phyloP scores from a whole-genome alignment of 2,888 invertebrate species.

The Hydroisotoma schaefferi region DNA sequence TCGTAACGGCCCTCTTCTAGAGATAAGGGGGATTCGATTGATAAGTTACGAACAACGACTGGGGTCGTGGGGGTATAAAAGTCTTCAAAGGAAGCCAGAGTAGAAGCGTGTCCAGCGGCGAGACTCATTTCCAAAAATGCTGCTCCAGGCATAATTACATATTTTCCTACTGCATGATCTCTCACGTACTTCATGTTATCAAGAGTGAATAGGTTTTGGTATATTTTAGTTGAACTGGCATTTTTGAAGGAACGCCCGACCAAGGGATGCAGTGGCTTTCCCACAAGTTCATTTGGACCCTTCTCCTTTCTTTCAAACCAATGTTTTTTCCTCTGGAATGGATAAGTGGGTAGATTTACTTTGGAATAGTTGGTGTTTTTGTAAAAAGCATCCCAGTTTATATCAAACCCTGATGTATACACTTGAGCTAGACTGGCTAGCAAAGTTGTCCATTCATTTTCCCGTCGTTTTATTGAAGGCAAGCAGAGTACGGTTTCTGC shows the following conservation, averaged over 20 bases:
- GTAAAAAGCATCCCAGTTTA: conserved; percentile 26
- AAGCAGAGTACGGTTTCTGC: neutral
- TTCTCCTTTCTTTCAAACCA: neutral
- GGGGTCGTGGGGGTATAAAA: conserved; percentile 15
- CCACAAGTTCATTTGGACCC: neutral
- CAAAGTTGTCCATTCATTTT: conserved; percentile 3
- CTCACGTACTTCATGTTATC: conserved; percentile 17
- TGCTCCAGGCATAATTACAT: conserved; percentile 33
- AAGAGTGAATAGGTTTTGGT: conserved; percentile 13
- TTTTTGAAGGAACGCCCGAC: conserved; percentile 26
- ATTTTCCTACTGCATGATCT: conserved; percentile 30
- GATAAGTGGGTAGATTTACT: neutral
- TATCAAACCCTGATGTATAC: conserved; percentile 21
- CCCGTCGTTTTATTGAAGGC: neutral
- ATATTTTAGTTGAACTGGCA: conserved; percentile 24
- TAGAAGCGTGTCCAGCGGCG: conserved; percentile 25
- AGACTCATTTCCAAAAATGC: conserved; percentile 30
- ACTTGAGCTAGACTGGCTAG: conserved; percentile 17
- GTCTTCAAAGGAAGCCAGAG: conserved; percentile 8
- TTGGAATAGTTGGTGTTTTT: neutral
- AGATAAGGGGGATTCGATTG: conserved; percentile 19
- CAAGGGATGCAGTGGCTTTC: conserved; percentile 29
- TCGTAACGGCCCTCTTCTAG: conserved; percentile 1
- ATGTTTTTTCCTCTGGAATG: neutral
- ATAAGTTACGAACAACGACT: conserved; percentile 25